Conservation (phyloP, 2,113 vertebrate species). For the Paraplagusia blochii region DNA sequence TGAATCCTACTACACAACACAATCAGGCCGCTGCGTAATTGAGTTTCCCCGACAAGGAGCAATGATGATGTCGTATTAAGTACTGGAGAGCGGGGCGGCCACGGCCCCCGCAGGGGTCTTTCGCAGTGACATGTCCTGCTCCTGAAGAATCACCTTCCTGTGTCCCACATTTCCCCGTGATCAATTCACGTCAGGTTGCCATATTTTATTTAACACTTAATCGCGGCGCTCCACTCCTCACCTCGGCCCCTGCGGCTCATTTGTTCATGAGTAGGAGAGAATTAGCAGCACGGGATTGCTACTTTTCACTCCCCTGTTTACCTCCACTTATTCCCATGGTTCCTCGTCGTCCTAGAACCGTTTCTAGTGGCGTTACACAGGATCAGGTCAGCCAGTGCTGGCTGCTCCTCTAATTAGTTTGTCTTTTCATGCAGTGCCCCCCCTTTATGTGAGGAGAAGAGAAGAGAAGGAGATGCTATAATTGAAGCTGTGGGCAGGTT, state of each 20-base stretch:
- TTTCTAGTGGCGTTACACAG: constrained; percentile 10
- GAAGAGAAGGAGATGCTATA: constrained; percentile 13
- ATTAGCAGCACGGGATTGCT: constrained; percentile 38
- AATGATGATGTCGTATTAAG: constrained; percentile 59
- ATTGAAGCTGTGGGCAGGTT: constrained; percentile 11
- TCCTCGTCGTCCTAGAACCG: constrained; percentile 1
- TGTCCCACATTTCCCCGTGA: constrained; percentile 53
- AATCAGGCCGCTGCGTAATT: constrained; percentile 39
- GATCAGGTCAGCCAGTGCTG: constrained; percentile 19
- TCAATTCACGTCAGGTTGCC: constrained; percentile 61
- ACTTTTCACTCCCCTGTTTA: constrained; percentile 11
- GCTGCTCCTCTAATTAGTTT: constrained; percentile 17
- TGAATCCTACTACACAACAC: constrained; percentile 26
- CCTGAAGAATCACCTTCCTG: constrained; percentile 57
- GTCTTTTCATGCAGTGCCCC: constrained; percentile 11
- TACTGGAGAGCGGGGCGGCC: constrained; percentile 36
- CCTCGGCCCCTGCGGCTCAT: constrained; percentile 39
- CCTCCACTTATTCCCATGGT: constrained; percentile 1
- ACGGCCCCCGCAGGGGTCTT: constrained; percentile 44
- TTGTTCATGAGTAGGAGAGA: constrained; percentile 34
- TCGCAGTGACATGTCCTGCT: constrained; percentile 26
- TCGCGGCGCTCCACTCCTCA: constrained; percentile 27
- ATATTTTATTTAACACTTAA: constrained; percentile 72
- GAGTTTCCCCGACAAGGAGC: constrained; percentile 57
- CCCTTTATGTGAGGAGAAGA: background rate